Conservation (phyloP, 2,113 vertebrate species). For the Mormyrus lacerda region DNA sequence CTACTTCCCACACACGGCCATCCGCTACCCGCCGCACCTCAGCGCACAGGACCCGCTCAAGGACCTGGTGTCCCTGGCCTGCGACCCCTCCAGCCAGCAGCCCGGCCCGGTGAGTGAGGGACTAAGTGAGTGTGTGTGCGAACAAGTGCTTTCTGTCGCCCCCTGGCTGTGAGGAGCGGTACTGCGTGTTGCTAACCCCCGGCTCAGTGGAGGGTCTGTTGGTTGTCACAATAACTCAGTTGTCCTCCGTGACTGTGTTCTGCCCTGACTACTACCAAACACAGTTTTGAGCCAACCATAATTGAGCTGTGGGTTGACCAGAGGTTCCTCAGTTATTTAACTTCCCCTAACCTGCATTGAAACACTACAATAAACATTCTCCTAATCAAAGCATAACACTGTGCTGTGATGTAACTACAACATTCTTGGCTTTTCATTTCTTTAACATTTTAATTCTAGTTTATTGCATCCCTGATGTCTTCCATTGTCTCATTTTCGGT, state of each 20-base stretch:
- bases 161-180: neutral
- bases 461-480: neutral
- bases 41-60: slow-evolving; percentile 91
- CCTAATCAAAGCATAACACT: neutral
- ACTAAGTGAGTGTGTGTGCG: neutral
- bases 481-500: neutral
- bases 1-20: slow-evolving; percentile 89
- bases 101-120: slow-evolving; percentile 78
- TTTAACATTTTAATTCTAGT: neutral
- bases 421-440: neutral
- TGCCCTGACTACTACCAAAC: neutral
- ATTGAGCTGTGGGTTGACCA: neutral
- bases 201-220: neutral
- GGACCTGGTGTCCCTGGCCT: slow-evolving; percentile 92
- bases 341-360: neutral
- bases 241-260: neutral
- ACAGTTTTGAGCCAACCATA: slow-evolving; percentile 21
- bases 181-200: neutral
- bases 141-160: neutral
- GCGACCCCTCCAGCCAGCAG: slow-evolving; percentile 85
- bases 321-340: neutral
- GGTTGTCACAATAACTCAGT: neutral
- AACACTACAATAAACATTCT: neutral
- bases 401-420: neutral
- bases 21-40: slow-evolving; percentile 92